These are phyloP conservation scores for Drosophila recens DNA, from an alignment of 2,888 invertebrate species.

Conservation along the genomic window DNA sequence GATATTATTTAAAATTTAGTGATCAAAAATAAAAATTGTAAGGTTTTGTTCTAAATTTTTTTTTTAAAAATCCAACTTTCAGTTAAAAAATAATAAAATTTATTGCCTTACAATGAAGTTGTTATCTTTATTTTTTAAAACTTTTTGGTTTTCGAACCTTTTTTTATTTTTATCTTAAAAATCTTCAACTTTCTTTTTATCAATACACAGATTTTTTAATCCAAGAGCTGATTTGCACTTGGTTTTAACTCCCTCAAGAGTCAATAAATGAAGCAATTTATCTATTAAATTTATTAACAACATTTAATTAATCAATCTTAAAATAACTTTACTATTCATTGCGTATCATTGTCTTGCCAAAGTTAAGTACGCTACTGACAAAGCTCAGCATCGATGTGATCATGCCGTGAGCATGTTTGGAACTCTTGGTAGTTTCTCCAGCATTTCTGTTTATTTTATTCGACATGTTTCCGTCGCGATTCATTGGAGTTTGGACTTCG, in stretches of 20 bases:
- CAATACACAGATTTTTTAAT: neutral
- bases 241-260: neutral
- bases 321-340: conserved; percentile 37
- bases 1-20: neutral
- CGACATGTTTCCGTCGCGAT: neutral
- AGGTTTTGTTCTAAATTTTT: too few species aligned
- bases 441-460: conserved; percentile 28
- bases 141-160: too few species aligned
- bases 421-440: conserved; percentile 48
- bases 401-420: conserved; percentile 72
- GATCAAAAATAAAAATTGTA: too few species aligned
- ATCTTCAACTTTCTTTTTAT: too few species aligned
- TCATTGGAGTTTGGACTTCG: conserved; percentile 35
- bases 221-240: neutral
- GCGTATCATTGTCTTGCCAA: conserved; percentile 54
- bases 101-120: too few species aligned
- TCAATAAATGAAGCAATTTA: neutral
- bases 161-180: too few species aligned
- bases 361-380: conserved; percentile 54
- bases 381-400: conserved; percentile 69
- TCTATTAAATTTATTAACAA: neutral
- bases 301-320: conserved; percentile 11
- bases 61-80: too few species aligned
- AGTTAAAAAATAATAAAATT: too few species aligned
- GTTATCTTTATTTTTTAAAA: too few species aligned